Evolutionary conservation across 2,113 vertebrate species (phyloP).

Genomic region (Scatophagus argus): DNA sequence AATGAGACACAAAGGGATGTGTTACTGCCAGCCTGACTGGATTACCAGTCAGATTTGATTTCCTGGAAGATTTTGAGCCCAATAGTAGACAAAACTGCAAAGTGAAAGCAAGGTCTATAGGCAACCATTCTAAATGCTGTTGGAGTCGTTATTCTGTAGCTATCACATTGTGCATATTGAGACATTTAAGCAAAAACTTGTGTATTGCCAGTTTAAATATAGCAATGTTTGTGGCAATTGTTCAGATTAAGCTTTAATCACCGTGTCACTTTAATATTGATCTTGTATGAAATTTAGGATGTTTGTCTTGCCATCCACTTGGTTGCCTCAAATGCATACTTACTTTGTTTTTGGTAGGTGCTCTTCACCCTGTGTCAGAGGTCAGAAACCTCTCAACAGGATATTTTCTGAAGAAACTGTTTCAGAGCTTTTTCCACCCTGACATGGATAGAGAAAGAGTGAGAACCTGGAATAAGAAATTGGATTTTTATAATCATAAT

Average conservation of each 20-base stretch:
- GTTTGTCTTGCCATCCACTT: too few species aligned
- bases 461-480: not conserved
- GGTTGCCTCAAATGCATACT: too few species aligned
- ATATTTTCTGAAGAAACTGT: not conserved
- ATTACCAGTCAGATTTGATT: too few species aligned
- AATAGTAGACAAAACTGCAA: too few species aligned
- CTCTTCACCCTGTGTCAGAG: not conserved
- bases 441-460: not conserved
- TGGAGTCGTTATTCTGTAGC: too few species aligned
- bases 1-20: too few species aligned
- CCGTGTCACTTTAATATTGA: not conserved
- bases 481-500: not conserved
- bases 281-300: not conserved
- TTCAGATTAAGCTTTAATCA: not conserved
- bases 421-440: not conserved
- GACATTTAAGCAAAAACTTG: too few species aligned
- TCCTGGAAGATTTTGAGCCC: too few species aligned
- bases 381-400: not conserved
- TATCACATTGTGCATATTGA: too few species aligned
- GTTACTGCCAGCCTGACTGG: too few species aligned
- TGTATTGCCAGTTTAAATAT: not conserved
- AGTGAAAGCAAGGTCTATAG: too few species aligned
- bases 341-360: not conserved
- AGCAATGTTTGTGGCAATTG: not conserved
- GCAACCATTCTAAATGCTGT: too few species aligned